Evolutionary conservation across 2,797 vertebrate genomes (phyloP).

Genomic region (Enteromius treurensis): DNA sequence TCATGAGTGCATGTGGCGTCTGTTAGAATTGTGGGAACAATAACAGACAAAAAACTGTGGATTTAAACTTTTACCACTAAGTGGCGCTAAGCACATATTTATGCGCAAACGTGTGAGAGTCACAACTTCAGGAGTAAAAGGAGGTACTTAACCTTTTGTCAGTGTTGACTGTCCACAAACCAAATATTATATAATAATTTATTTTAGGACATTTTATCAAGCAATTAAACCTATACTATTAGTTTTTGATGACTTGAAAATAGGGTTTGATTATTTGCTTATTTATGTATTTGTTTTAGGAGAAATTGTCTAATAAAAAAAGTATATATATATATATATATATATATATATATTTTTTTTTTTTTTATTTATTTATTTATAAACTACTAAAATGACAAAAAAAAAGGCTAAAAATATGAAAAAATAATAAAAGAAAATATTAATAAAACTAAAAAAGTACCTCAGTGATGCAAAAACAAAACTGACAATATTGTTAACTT

Average conservation of each 20-base stretch:
- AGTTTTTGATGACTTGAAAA: not conserved
- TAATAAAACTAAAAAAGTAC: not conserved
- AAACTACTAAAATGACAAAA: not conserved
- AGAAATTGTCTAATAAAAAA: not conserved
- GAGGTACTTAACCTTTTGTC: not conserved
- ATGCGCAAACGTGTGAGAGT: not conserved
- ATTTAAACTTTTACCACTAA: slow-evolving; percentile 16
- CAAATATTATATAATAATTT: not conserved
- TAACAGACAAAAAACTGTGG: not conserved
- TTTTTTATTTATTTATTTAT: no score
- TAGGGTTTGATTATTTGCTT: not conserved
- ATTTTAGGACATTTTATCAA: not conserved
- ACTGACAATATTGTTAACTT: no score
- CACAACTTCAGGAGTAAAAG: not conserved
- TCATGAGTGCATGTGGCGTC: not conserved
- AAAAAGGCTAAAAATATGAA: no score
- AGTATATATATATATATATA: not conserved
- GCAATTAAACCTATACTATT: not conserved
- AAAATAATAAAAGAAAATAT: not conserved
- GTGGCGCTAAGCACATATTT: slow-evolving; percentile 7
- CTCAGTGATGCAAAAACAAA: not conserved
- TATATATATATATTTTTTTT: no score
- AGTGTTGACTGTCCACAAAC: not conserved
- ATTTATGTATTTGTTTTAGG: not conserved
- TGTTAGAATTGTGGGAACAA: not conserved